Base-by-base conservation (phyloP, 2,888 invertebrate species). In the Aspidiotus destructor region DNA sequence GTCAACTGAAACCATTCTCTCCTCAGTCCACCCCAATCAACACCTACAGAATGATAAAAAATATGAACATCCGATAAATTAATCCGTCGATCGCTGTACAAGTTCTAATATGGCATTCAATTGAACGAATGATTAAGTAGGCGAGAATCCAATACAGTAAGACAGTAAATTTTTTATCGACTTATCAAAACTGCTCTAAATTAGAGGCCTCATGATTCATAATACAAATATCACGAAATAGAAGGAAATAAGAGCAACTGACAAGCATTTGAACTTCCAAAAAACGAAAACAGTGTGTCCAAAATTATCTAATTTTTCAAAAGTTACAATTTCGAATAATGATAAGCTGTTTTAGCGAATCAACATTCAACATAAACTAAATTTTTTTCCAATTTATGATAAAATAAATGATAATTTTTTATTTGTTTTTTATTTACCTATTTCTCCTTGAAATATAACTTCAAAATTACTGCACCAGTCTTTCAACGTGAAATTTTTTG, bases 391-490 rank as follows among this genome's bases (percentile, higher is more conserved):
- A 28, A 28, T 28, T 28, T 5, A 3, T 5, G 28, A 3, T 28
- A 28, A 28, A 28, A 28, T 28, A 28, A 28, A 28, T 28, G 28
- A 28, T 28, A 28, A 28, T 28, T 28, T 1, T 28, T 28, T 28
- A 28, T 5, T 3, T 5, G 5, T 28, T 28, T 28, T 28, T 28
- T 28, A 28, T 10, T 41, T 69, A 69, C 92, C 95, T 82, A 92
- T 92, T 77, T 96, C 95, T n/a, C 92, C 93, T 77, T 88, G 86
- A 79, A 95, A 95, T 69, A 86, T 86, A 71, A 95, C 87, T 80
- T 95, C 94, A 77, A 95, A 94, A 80, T 89, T 92, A 76, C 89
- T 85, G 78, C 93, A 94, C 95, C 95, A 96, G 80, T 95, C 94
- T 68, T 86, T 85, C n/a, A 89, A 85, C 40, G 85, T 83, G 80